Evolutionary conservation across 2,888 invertebrate genomes (phyloP).

Genomic region (Epirrhoe alternata): DNA sequence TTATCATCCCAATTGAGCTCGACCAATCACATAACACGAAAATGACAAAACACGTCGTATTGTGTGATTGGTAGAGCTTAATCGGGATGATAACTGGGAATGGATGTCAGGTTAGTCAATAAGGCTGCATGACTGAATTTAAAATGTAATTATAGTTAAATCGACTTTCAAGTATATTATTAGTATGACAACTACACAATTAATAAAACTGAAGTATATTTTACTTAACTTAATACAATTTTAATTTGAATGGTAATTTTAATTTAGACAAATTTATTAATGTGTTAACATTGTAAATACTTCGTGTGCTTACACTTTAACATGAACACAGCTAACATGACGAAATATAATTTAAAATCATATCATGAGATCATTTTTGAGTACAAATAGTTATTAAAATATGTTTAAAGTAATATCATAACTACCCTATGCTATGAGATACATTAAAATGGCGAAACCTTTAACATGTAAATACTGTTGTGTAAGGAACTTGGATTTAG

Average conservation of each 20-base stretch:
- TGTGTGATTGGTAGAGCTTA: too few relatives aligned
- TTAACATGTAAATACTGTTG: conserved; percentile 65
- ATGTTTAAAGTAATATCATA: conserved; percentile 49
- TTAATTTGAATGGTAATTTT: conserved; percentile 4
- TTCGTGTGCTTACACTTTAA: conserved; percentile 19
- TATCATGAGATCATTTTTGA: conserved; percentile 58
- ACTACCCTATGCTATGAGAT: conserved; percentile 62
- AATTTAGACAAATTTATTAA: conserved; percentile 19
- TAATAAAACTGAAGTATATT: conserved; percentile 4
- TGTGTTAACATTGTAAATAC: conserved; percentile 21
- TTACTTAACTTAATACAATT: conserved; percentile 9
- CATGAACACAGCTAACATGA: conserved; percentile 31
- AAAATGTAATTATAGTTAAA: too few relatives aligned
- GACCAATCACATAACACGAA: too few relatives aligned
- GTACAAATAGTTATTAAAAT: conserved; percentile 45
- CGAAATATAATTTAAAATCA: conserved; percentile 26
- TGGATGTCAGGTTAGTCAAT: too few relatives aligned
- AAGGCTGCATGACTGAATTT: too few relatives aligned
- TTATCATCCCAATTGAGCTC: too few relatives aligned
- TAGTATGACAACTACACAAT: conserved; percentile 5
- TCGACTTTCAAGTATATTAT: not conserved
- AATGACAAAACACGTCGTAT: too few relatives aligned
- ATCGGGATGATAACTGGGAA: too few relatives aligned
- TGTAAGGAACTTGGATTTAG: conserved; percentile 64
- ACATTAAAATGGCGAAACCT: conserved; percentile 64